Base-by-base conservation (phyloP, 2,113 vertebrate species). In the Tichodroma muraria region DNA sequence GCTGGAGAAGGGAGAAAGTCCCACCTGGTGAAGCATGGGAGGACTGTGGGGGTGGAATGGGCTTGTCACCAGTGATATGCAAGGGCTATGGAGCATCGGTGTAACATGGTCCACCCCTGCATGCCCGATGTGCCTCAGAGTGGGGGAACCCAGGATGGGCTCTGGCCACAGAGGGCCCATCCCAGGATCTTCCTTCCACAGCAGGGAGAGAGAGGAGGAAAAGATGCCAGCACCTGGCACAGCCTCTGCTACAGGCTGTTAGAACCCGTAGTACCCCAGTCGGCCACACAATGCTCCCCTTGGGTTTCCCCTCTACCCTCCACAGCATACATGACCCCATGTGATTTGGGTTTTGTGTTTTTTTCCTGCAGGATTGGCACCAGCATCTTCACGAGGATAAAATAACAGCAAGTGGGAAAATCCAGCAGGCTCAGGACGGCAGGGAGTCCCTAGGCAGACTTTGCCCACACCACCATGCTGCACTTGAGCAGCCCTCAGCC, bases 381-480 rank as follows among this genome's bases (percentile, higher is more conserved):
- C 30, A 91, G 49, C 2, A 3, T 35, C 61, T 97, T 97, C 89
- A 90, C 81, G 10, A 54, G 91, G 28, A 66, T 82, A 84, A 96
- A 94, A 33, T 94, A 70, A 87, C 20, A 30, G 24, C n/a, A 28
- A 68, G 6, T 0, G 3, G 7, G 52, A 16, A 68, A 79, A 80
- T 18, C 47, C 53, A 30, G 22, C 27, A 76, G 10, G 15, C 15
- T 40, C n/a, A 31, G 33, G 24, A 35, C 1, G 0, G 1, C 59
- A 6, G 9, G 31, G 54, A 73, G 9, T 18, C 33, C 52, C n/a
- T 30, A 7, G 64, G 9, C 27, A 35, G 38, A 14, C 38, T 64
- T 80, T 45, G 72, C 56, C 38, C 0, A 0, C 1, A 1, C 15
- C 13, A 11, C 12, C 1, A 0, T 10, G 13, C 23, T 53, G 40